These are phyloP conservation scores for Acleris emargana DNA, from an alignment of 2,888 invertebrate species.

Conservation along the genomic window DNA sequence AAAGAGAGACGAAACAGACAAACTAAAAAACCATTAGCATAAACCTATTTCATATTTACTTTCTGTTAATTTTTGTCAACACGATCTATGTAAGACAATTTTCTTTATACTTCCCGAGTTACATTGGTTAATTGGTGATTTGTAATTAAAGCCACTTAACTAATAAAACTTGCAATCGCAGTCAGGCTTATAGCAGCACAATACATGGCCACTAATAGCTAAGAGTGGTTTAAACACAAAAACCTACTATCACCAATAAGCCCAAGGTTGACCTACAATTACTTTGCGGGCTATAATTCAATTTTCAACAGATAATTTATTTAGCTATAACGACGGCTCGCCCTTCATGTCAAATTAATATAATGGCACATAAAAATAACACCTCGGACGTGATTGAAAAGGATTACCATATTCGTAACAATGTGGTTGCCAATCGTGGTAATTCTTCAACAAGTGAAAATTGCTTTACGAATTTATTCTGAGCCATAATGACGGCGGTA, in stretches of 20 bases:
- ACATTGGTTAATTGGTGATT: no score
- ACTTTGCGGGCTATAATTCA: constrained; percentile 41
- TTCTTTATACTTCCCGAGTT: no score
- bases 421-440: constrained; percentile 58
- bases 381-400: constrained; percentile 51
- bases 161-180: no score
- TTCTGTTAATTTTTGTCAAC: no score
- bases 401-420: constrained; percentile 44
- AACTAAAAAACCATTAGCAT: no score
- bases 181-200: no score
- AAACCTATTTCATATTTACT: no score
- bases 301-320: constrained; percentile 48
- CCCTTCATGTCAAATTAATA: constrained; percentile 48
- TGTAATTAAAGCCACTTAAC: no score
- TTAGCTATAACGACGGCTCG: constrained; percentile 37
- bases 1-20: no score
- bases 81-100: no score
- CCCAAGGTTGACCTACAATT: neutral
- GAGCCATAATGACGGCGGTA: constrained; percentile 34
- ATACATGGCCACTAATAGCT: neutral
- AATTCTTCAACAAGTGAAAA: constrained; percentile 69
- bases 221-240: neutral
- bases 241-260: neutral
- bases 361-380: constrained; percentile 41
- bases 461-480: constrained; percentile 58